Percentiles rank a stretch among this genome's conserved stretches.
Evolutionary conservation across 2,888 invertebrate genomes (phyloP).

Genomic region (Alviniconcha strummeri): DNA sequence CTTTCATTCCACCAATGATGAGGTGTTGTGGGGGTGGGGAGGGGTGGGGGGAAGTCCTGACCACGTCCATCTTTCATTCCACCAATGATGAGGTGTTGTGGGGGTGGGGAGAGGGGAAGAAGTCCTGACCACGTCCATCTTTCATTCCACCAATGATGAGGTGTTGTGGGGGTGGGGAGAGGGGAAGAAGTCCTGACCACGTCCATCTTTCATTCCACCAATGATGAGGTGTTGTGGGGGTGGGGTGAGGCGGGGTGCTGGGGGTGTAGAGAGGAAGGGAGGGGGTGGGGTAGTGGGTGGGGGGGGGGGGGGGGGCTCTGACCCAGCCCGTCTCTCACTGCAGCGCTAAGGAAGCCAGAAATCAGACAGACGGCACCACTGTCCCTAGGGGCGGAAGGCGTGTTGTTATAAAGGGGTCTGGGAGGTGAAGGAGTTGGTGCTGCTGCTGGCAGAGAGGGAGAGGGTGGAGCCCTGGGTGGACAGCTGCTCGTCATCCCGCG

Average conservation of each 20-base stretch:
- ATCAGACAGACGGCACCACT: no score
- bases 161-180: no score
- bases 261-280: neutral
- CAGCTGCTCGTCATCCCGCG: slow-evolving; percentile 90
- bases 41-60: neutral
- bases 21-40: neutral
- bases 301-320: neutral
- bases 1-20: no score
- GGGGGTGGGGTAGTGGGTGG: neutral
- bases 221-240: neutral
- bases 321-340: neutral
- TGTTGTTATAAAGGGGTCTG: slow-evolving; percentile 49
- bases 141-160: no score
- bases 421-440: slow-evolving; percentile 62
- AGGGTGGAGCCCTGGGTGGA: slow-evolving; percentile 94
- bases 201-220: no score
- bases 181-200: no score
- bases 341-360: no score
- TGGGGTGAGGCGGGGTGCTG: neutral
- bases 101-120: no score
- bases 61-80: no score
- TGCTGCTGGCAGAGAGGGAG: slow-evolving; percentile 87
- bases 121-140: no score
- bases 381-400: neutral
- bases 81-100: no score